phyloP scores from a whole-genome alignment of 2,113 vertebrate species.

The Paramisgurnus dabryanus region DNA sequence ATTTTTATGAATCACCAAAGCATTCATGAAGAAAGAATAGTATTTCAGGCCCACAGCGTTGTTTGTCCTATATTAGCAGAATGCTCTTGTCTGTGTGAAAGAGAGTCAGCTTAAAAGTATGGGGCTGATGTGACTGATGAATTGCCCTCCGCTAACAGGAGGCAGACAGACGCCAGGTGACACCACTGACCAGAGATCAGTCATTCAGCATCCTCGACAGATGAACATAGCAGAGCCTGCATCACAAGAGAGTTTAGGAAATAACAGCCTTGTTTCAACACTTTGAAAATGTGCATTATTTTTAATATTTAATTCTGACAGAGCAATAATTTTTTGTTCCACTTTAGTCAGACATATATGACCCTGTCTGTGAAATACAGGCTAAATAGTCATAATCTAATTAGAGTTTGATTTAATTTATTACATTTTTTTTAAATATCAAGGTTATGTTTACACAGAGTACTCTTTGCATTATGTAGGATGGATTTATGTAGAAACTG shows the following conservation, averaged over 20 bases:
- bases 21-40: not conserved
- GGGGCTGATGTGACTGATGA: constrained; percentile 60
- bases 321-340: not conserved
- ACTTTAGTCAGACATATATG: too few relatives aligned
- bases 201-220: constrained; percentile 74
- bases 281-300: not conserved
- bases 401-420: too few relatives aligned
- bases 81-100: not conserved
- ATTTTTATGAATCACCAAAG: not conserved
- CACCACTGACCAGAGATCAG: constrained; percentile 68
- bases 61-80: not conserved
- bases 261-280: constrained; percentile 8
- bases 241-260: constrained; percentile 60
- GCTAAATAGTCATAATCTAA: too few relatives aligned
- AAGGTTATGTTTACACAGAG: too few relatives aligned
- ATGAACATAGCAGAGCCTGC: constrained; percentile 55
- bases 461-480: too few relatives aligned
- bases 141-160: constrained; percentile 67
- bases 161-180: constrained; percentile 69
- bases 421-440: too few relatives aligned
- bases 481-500: too few relatives aligned
- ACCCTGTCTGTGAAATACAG: too few relatives aligned
- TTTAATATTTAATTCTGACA: not conserved
- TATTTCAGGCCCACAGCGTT: not conserved
- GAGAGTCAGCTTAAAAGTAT: constrained; percentile 36